Conservation (phyloP, 1,140 invertebrate species). For the Oryctes rhinoceros region DNA sequence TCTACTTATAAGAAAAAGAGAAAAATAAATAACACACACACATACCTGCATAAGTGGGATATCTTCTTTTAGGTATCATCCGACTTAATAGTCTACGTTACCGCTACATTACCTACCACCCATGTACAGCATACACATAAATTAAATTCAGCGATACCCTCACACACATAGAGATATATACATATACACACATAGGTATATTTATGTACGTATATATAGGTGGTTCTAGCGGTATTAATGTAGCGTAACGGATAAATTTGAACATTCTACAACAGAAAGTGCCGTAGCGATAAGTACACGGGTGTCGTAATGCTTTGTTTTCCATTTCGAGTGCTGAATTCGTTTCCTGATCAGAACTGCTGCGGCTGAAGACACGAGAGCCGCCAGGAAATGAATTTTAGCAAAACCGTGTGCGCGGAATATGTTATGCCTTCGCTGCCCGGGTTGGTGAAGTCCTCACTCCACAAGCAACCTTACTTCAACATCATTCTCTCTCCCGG, state of each 20-base stretch:
- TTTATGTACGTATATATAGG: conserved; percentile 31
- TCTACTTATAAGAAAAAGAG: background rate
- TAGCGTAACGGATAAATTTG: conserved; percentile 43
- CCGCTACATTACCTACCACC: conserved; percentile 36
- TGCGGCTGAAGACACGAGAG: conserved; percentile 53
- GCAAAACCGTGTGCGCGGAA: conserved; percentile 52
- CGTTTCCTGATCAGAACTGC: conserved; percentile 53
- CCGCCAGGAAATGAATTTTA: conserved; percentile 57
- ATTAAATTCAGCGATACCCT: conserved; percentile 39
- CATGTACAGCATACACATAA: conserved; percentile 33
- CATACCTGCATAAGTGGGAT: conserved; percentile 11
- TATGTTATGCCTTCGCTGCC: conserved; percentile 46
- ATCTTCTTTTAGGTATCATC: conserved; percentile 33
- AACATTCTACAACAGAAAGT: conserved; percentile 37
- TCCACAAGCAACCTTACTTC: conserved; percentile 40
- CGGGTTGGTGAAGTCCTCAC: conserved; percentile 25
- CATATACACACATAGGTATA: background rate
- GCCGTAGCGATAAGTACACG: conserved; percentile 49
- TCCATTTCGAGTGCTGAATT: conserved; percentile 54
- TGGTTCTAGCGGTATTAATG: conserved; percentile 42
- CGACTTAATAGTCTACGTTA: conserved; percentile 5
- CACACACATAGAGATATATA: background rate
- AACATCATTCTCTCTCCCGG: conserved; percentile 39
- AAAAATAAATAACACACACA: conserved; percentile 21
- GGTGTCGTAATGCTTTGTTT: conserved; percentile 52